Evolutionary conservation across 2,888 invertebrate species (phyloP), one percentile per base, ranked within the genome.

Genomic region (Pecten maximus): DNA sequence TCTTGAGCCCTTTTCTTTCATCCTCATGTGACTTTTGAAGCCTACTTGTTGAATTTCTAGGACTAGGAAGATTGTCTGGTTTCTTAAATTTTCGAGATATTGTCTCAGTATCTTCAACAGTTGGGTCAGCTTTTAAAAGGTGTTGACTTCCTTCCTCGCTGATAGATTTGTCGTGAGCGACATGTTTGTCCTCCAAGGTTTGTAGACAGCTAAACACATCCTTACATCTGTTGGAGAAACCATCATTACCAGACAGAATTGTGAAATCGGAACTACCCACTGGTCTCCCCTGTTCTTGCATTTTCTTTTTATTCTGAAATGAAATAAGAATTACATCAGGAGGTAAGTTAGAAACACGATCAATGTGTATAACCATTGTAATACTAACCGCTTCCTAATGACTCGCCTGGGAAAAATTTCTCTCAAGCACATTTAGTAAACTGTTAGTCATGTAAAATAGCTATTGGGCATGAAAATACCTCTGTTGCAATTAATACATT

Each of bases 171-270:
- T 95, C 93, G 91, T 93, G 93, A 16, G 93, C 94, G 87, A 93
- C 89, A 89, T 95, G 95, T 87, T 95, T 95, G 15, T 93, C 90
- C 90, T 95, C 95, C 40, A 95, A 86, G 16, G 90, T 93, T 88
- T 94, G 93, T 35, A 95, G 88, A 86, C 93, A 91, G 74, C 93
- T 93, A 91, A 95, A 95, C n/a, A 95, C 93, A 92, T 94, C 93
- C 54, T 93, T 93, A 88, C 93, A 93, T 88, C 93, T 95, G 28
- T 54, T 89, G n/a, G 90, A 60, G 88, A 93, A 93, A 16, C 87
- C 87, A n/a, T 54, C 87, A 48, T 91, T 91, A n/a, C 89, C 39
- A 6, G 88, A 88, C 19, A 86, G 87, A 3, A 92, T 86, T 40
- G 88, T 89, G 74, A 92, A 92, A 40, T 35, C 44, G 19, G 87